Percentiles rank a stretch among this genome's conserved stretches.
phyloP scores from a whole-genome alignment of 2,888 invertebrate species.

The Cryptocephalus moraei region DNA sequence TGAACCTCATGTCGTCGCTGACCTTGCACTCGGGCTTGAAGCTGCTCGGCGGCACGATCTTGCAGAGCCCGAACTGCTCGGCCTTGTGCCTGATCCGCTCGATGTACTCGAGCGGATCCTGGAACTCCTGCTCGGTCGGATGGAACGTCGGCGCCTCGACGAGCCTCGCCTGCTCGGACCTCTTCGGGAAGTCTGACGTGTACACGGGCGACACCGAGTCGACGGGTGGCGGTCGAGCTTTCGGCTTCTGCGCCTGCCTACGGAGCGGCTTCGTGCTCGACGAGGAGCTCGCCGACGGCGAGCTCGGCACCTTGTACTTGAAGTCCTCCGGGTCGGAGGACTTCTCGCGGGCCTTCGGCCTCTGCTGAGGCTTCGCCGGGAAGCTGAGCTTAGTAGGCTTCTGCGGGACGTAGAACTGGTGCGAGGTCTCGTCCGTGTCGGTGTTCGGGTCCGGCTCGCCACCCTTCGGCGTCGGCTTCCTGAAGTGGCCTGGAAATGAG shows the following conservation, averaged over 20 bases:
- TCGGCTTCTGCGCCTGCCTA: slow-evolving; percentile 24
- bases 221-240: slow-evolving; percentile 17
- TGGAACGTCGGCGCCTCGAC: slow-evolving; percentile 70
- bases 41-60: slow-evolving; percentile 71
- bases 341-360: slow-evolving; percentile 7
- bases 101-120: slow-evolving; percentile 78
- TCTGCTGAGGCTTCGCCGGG: slow-evolving; percentile 6
- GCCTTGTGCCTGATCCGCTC: slow-evolving; percentile 67
- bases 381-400: slow-evolving; percentile 12
- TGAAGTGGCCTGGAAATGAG: slow-evolving; percentile 24
- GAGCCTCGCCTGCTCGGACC: slow-evolving; percentile 42
- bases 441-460: slow-evolving; percentile 10
- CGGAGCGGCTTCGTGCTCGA: slow-evolving; percentile 36
- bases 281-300: slow-evolving; percentile 36
- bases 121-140: slow-evolving; percentile 74
- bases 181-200: slow-evolving; percentile 39
- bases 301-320: slow-evolving; percentile 37
- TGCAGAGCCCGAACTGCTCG: slow-evolving; percentile 73
- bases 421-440: slow-evolving; percentile 11
- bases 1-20: slow-evolving; percentile 76
- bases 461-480: slow-evolving; percentile 25
- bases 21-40: slow-evolving; percentile 72
- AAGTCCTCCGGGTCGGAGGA: slow-evolving; percentile 21
- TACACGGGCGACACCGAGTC: slow-evolving; percentile 30
- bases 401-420: slow-evolving; percentile 21